Percentiles rank a stretch among this genome's conserved stretches.
Evolutionary conservation across 1,140 invertebrate genomes (phyloP).

Genomic region (Euura lappo): DNA sequence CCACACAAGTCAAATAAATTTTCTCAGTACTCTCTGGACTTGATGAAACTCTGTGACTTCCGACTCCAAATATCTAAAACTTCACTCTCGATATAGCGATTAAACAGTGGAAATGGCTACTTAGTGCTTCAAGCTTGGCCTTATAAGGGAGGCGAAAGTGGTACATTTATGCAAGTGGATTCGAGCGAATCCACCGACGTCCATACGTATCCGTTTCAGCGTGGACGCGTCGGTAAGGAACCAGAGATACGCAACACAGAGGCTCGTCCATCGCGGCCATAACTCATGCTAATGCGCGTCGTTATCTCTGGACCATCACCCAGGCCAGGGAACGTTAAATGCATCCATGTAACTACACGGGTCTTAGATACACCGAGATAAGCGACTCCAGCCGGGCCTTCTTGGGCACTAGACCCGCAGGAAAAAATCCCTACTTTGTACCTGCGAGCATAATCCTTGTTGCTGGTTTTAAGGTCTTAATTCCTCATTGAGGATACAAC

Average conservation of each 20-base stretch:
- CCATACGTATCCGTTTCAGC: neutral
- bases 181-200: neutral
- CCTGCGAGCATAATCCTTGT: neutral
- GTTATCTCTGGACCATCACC: neutral
- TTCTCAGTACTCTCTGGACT: too few relatives aligned
- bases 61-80: too few relatives aligned
- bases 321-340: neutral
- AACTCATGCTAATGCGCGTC: neutral
- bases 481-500: neutral
- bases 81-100: too few relatives aligned
- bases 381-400: neutral
- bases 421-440: neutral
- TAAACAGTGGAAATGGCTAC: neutral
- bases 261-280: neutral
- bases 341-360: neutral
- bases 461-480: neutral
- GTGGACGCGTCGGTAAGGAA: neutral
- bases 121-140: neutral
- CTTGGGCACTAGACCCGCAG: neutral
- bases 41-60: too few relatives aligned
- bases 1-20: too few relatives aligned
- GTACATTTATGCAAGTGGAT: constrained; percentile 1
- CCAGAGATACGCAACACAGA: too few relatives aligned
- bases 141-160: constrained; percentile 4
- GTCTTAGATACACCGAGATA: neutral